Evolutionary conservation across 2,797 vertebrate genomes (phyloP).

Genomic region (Salmo trutta): DNA sequence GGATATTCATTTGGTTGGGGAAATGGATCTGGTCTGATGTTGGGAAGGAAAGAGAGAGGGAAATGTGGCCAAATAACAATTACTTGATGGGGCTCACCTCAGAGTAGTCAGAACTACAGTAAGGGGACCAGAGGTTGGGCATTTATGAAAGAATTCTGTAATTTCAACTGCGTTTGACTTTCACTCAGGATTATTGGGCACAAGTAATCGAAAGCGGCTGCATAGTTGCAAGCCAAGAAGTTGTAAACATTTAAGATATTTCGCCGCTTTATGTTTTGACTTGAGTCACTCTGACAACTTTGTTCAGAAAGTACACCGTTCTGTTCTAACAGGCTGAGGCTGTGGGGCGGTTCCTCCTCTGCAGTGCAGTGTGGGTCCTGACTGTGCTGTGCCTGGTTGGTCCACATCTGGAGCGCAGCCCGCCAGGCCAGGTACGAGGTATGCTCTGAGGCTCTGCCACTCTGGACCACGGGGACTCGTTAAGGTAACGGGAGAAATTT

Average conservation of each 20-base stretch:
- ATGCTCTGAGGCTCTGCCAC: constrained; percentile 1
- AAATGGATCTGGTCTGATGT: constrained; percentile 46
- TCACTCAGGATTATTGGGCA: constrained; percentile 76
- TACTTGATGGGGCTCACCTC: constrained; percentile 56
- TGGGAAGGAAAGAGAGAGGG: constrained; percentile 30
- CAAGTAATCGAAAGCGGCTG: constrained; percentile 80
- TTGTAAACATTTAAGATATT: constrained; percentile 29
- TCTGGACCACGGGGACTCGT: constrained; percentile 56
- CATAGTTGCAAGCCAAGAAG: constrained; percentile 20
- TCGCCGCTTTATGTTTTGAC: constrained; percentile 39
- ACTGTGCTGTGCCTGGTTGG: constrained; percentile 7
- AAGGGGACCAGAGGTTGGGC: constrained; percentile 52
- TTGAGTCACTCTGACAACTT: constrained; percentile 13
- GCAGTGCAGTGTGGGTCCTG: background rate
- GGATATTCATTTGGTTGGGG: constrained; percentile 48
- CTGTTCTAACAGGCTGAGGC: background rate
- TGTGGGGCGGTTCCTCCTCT: background rate
- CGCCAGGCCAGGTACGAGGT: constrained; percentile 33
- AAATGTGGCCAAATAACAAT: constrained; percentile 31
- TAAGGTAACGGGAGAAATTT: constrained; percentile 71
- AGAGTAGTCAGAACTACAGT: constrained; percentile 47
- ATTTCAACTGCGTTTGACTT: constrained; percentile 78
- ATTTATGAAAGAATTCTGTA: constrained; percentile 78
- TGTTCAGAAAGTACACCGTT: constrained; percentile 4
- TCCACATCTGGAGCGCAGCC: constrained; percentile 72